phyloP scores from a whole-genome alignment of 2,113 vertebrate species.

The Anser brachyrhynchus region DNA sequence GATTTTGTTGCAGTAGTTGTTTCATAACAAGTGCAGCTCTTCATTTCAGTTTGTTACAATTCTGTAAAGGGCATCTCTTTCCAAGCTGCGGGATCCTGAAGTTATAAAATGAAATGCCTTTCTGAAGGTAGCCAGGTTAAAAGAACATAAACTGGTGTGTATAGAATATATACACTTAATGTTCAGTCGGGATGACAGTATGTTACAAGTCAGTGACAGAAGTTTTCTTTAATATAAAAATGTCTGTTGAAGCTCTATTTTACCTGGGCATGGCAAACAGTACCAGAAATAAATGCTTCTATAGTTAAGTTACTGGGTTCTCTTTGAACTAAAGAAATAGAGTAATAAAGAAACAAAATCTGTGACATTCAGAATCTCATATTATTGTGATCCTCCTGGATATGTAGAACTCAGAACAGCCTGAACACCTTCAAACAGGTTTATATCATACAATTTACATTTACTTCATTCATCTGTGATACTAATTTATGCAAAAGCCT shows the following conservation, averaged over 20 bases:
- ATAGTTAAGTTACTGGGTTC: not conserved
- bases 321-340: not conserved
- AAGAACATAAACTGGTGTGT: not conserved
- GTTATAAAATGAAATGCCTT: not conserved
- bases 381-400: not conserved
- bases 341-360: not conserved
- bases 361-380: not conserved
- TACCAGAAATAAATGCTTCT: not conserved
- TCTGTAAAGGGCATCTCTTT: not conserved
- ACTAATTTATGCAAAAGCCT: constrained; percentile 11
- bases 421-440: not conserved
- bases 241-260: not conserved
- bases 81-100: not conserved
- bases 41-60: not conserved
- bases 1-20: not conserved
- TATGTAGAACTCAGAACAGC: not conserved
- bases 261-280: not conserved
- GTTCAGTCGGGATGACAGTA: not conserved
- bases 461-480: not conserved
- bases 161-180: not conserved
- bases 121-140: not conserved
- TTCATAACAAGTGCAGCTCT: not conserved
- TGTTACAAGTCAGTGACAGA: not conserved
- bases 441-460: not conserved
- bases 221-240: not conserved